These are phyloP conservation scores for Elaphurus davidianus DNA, from an alignment of 2,113 vertebrate species.

Conservation along the genomic window DNA sequence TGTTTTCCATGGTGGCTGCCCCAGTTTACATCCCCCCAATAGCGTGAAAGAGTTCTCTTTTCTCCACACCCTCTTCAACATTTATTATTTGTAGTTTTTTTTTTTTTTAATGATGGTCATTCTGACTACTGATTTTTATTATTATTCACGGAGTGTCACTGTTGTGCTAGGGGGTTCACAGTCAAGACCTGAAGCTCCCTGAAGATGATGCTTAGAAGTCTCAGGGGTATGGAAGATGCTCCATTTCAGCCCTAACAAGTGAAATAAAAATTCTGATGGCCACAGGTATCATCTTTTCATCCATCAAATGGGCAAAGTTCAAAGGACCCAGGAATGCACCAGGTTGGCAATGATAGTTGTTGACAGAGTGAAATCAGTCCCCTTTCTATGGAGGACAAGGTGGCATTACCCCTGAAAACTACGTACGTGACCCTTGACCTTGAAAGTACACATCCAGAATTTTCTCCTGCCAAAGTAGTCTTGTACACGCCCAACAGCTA, in stretches of 20 bases:
- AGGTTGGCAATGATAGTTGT: background rate
- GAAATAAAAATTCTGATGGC: background rate
- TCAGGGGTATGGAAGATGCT: background rate
- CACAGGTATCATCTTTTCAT: background rate
- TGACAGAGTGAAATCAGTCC: background rate
- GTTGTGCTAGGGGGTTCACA: background rate
- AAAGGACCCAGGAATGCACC: background rate
- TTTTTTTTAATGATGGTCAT: accelerated
- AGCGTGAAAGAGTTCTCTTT: background rate
- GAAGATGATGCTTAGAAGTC: background rate
- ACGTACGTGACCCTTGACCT: background rate
- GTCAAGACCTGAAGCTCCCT: background rate
- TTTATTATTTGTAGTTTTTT: background rate
- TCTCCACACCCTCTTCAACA: background rate
- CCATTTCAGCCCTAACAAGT: background rate
- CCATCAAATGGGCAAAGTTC: background rate
- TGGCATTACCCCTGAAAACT: background rate
- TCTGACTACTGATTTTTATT: background rate
- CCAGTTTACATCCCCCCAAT: background rate
- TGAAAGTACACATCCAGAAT: background rate
- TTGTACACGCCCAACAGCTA: accelerated
- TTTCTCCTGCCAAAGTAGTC: background rate
- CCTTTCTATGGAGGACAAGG: background rate
- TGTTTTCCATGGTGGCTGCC: background rate
- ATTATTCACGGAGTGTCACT: background rate